These are phyloP conservation scores for Microplitis deprimator DNA, from an alignment of 2,888 invertebrate genomes.

Conservation along the genomic window DNA sequence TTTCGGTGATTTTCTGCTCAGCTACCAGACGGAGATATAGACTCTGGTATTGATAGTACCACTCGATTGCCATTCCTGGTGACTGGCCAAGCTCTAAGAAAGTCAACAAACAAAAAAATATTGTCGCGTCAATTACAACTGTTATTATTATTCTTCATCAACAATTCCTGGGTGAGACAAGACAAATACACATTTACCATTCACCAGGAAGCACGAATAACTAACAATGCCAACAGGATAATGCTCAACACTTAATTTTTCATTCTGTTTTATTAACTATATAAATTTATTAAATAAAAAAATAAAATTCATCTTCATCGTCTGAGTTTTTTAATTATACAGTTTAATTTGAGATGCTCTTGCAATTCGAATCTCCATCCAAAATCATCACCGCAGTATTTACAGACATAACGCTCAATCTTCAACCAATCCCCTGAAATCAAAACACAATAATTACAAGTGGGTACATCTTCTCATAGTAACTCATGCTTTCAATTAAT, in stretches of 20 bases:
- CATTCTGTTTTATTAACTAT: too few relatives aligned
- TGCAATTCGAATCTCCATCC: constrained; percentile 59
- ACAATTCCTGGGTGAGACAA: background rate
- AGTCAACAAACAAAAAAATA: constrained; percentile 37
- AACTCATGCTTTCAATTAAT: too few relatives aligned
- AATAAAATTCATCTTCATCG: too few relatives aligned
- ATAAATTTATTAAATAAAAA: too few relatives aligned
- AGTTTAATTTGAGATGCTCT: constrained; percentile 43
- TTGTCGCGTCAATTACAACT: constrained; percentile 15
- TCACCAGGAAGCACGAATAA: constrained; percentile 18
- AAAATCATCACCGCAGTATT: constrained; percentile 59
- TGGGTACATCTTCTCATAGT: background rate
- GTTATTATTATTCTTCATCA: background rate
- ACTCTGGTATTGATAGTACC: constrained; percentile 62
- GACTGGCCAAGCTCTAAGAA: constrained; percentile 60
- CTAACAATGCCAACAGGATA: background rate
- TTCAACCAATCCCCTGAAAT: constrained; percentile 5
- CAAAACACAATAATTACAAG: background rate
- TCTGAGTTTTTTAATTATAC: background rate
- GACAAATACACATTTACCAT: constrained; percentile 33
- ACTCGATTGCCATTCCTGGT: constrained; percentile 57
- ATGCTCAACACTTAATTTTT: too few relatives aligned
- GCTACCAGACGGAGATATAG: constrained; percentile 60
- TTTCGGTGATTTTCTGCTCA: constrained; percentile 53
- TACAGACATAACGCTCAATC: constrained; percentile 53